Evolutionary conservation across 2,888 invertebrate genomes (phyloP), one percentile per base, ranked within the genome.

Genomic region (Vanessa cardui): DNA sequence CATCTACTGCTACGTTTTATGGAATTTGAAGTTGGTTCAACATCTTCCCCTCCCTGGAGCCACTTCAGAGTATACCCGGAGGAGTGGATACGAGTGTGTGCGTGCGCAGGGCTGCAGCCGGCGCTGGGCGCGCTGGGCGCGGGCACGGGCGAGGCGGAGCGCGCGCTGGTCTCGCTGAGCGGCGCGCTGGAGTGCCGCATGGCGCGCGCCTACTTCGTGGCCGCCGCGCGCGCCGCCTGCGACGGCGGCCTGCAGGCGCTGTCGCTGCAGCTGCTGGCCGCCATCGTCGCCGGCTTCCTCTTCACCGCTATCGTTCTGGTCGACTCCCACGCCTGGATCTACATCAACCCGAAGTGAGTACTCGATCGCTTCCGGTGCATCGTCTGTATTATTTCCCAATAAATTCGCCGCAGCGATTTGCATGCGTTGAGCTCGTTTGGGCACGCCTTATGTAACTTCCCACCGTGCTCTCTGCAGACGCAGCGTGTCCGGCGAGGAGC

Each of bases 281-380:
- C 98, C 70, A 94, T 97, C 49, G 95, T 96, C 49, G 97, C 98
- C 45, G 98, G 98, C 15, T 94, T 99, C 74, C 94, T 98, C 77
- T 96, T 99, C 86, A 98, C 98, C 0, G 95, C 98, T 44, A 95
- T 98, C 77, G 98, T 98, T 62, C 97, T 98, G 94, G 96, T 99
- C 64, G 98, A 98, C 84, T 98, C 98, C 6, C 98, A 98, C 82
- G 98, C 98, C 9, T 99, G 99, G 98, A 98, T 98, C 84, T 98
- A 98, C 83, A 98, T 98, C 75, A 95, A 98, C 81, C 98, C 97
- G 90, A 96, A 96, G 98, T 95, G 91, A 94, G 84, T 72, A 44
- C 39, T 8, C 18, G 39, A 4, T 56, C 16, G 26, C 5, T 26
- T 2, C 26, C 26, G 26, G 26, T 26, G 4, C 26, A 26, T 26